Evolutionary conservation across 2,797 vertebrate genomes (phyloP).

Genomic region (Halcyon chelicuti): DNA sequence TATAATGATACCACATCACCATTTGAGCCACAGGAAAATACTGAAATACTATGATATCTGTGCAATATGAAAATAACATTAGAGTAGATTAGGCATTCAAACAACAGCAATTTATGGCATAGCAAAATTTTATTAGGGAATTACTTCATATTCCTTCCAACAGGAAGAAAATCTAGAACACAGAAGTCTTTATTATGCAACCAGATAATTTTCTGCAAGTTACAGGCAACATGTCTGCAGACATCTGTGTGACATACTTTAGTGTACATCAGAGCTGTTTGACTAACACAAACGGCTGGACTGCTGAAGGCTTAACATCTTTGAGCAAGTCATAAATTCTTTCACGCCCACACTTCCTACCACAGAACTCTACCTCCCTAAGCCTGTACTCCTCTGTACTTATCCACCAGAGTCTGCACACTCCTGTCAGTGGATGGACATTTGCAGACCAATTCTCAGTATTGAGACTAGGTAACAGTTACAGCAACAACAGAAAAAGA

Average conservation of each 20-base stretch:
- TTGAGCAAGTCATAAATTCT: not conserved
- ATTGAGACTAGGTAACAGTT: rapidly evolving
- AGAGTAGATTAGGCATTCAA: not conserved
- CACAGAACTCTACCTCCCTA: not conserved
- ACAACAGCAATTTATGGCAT: not conserved
- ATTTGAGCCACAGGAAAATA: not conserved
- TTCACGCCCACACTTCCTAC: not conserved
- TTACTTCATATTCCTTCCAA: not conserved
- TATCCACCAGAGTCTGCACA: not conserved
- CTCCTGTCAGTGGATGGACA: not conserved
- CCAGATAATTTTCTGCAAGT: not conserved
- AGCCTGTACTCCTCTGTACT: not conserved
- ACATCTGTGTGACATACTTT: not conserved
- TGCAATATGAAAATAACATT: rapidly evolving
- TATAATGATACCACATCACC: rapidly evolving
- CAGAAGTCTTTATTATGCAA: not conserved
- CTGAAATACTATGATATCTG: not conserved
- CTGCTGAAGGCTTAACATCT: not conserved
- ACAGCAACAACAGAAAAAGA: not conserved
- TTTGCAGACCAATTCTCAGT: not conserved
- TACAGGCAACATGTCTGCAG: not conserved
- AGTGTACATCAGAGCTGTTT: not conserved
- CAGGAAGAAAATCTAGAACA: not conserved
- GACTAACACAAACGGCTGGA: not conserved
- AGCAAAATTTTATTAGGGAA: not conserved